Conservation (phyloP, 2,797 vertebrate species). For the Euthynnus affinis region DNA sequence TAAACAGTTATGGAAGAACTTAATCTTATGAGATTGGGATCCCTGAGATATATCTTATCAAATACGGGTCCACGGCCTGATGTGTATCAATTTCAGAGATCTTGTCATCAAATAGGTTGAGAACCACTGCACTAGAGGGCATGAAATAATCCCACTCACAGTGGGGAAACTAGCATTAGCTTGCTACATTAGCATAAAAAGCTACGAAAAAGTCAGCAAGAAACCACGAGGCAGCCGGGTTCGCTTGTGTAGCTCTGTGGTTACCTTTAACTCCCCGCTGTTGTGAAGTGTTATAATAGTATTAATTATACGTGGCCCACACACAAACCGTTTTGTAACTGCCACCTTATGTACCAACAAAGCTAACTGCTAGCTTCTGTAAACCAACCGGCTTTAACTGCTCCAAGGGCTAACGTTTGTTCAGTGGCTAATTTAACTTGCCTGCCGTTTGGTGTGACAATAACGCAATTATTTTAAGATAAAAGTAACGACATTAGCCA, state of each 20-base stretch:
- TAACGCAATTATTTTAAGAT: background rate
- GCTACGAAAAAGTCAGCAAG: background rate
- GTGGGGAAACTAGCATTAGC: constrained; percentile 40
- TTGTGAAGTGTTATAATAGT: background rate
- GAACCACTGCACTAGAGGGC: background rate
- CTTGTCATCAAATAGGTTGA: too few relatives aligned
- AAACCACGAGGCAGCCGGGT: fast-evolving
- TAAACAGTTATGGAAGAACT: too few relatives aligned
- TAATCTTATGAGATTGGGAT: too few relatives aligned
- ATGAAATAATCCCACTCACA: constrained; percentile 25
- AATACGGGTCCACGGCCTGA: too few relatives aligned
- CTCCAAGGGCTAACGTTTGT: constrained; percentile 25
- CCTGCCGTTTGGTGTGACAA: background rate
- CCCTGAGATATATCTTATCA: too few relatives aligned
- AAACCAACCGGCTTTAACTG: constrained; percentile 57
- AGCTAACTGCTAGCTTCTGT: constrained; percentile 53
- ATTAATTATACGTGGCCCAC: fast-evolving
- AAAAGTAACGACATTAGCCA: background rate
- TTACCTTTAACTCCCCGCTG: background rate
- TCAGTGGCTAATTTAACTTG: constrained; percentile 41
- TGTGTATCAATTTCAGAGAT: too few relatives aligned
- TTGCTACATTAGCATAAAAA: constrained; percentile 11
- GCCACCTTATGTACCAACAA: constrained; percentile 21
- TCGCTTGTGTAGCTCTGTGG: fast-evolving
- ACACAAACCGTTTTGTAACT: background rate